phyloP scores from a whole-genome alignment of 2,797 vertebrate species.

The Sebastiscus tertius region DNA sequence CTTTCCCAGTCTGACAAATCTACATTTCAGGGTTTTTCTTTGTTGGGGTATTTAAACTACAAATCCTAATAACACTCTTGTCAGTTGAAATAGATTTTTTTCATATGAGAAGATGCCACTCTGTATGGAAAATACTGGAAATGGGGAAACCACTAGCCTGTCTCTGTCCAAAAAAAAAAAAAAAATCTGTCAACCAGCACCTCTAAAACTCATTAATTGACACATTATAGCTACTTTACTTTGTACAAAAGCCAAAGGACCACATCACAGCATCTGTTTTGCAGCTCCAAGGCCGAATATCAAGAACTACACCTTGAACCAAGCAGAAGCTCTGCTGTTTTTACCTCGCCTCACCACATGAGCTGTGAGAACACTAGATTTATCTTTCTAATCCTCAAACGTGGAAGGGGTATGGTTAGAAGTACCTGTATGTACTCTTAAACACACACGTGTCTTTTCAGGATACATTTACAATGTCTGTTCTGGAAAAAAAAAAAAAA shows the following conservation, averaged over 20 bases:
- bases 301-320: background rate
- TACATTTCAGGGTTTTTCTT: background rate
- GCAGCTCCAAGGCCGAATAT: background rate
- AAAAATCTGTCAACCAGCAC: background rate
- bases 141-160: background rate
- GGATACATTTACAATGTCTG: conserved; percentile 21
- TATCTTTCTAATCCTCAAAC: conserved; percentile 1
- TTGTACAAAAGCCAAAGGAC: background rate
- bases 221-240: background rate
- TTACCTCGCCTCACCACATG: background rate
- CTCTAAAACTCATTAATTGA: background rate
- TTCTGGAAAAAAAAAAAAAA: background rate
- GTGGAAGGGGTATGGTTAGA: background rate
- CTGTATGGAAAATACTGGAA: background rate
- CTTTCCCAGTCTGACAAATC: background rate
- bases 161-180: no score
- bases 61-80: background rate
- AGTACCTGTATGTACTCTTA: background rate
- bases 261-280: background rate
- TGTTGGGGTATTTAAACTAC: background rate
- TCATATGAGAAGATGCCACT: background rate
- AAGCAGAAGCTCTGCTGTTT: background rate
- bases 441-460: conserved; percentile 18
- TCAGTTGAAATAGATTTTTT: background rate
- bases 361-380: background rate